A percentile compares a stretch with the other conserved stretches of the same genome.
Evolutionary conservation across 2,113 vertebrate species (phyloP).

Genomic region (Crotalus tigris): DNA sequence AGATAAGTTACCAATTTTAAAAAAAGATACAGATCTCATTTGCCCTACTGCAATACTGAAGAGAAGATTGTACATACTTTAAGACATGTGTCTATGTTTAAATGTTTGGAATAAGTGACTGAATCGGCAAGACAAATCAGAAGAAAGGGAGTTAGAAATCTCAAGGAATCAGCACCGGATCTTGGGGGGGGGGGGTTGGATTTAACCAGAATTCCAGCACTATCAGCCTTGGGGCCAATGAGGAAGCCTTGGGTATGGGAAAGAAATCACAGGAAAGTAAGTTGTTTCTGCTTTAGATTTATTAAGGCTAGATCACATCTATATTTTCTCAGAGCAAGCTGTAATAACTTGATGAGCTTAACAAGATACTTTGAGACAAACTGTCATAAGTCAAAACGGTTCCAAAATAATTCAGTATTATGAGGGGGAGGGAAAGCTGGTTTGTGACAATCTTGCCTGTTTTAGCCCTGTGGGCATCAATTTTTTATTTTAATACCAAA

Average conservation of each 20-base stretch:
- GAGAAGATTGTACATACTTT: not conserved
- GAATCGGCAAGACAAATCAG: not conserved
- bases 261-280: not conserved
- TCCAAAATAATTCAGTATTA: not conserved
- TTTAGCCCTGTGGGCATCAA: not conserved
- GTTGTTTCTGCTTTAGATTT: not conserved
- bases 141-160: not conserved
- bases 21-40: not conserved
- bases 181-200: not conserved
- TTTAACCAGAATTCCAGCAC: not conserved
- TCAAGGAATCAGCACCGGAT: not conserved
- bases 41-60: not conserved
- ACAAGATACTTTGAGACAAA: not conserved
- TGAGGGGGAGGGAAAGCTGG: not conserved
- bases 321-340: not conserved
- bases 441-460: not conserved
- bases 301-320: not conserved
- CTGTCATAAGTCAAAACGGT: not conserved
- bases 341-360: not conserved
- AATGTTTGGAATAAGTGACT: not conserved
- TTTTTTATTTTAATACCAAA: not conserved
- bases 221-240: not conserved
- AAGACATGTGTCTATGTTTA: too few species aligned
- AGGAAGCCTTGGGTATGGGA: not conserved
- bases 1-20: not conserved